Conservation (phyloP, 1,140 invertebrate genomes). For the Mya arenaria region DNA sequence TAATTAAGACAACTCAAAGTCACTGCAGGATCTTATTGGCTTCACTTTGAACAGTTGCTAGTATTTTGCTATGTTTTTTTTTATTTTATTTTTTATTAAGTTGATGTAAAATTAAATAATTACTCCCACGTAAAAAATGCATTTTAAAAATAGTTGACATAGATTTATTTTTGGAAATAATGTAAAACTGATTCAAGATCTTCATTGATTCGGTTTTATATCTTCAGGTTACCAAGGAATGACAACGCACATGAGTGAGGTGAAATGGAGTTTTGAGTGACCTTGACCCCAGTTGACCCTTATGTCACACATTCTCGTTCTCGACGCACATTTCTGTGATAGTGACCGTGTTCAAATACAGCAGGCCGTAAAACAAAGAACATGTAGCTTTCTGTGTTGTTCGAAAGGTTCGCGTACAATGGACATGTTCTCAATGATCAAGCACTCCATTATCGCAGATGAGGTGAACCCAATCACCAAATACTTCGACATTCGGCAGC, state of each 20-base stretch:
- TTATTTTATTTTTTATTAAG: too few relatives aligned
- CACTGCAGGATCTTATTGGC: too few relatives aligned
- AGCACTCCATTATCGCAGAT: slow-evolving; percentile 78
- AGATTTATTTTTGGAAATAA: too few relatives aligned
- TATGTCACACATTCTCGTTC: neutral
- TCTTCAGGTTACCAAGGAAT: neutral
- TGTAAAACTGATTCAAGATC: neutral
- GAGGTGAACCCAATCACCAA: slow-evolving; percentile 94
- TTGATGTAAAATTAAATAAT: too few relatives aligned
- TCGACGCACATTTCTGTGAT: neutral
- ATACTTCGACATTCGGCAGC: slow-evolving; percentile 94
- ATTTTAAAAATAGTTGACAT: too few relatives aligned
- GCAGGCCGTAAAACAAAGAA: slow-evolving; percentile 12
- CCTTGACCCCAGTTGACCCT: slow-evolving; percentile 6
- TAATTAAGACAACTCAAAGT: too few relatives aligned
- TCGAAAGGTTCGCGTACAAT: slow-evolving; percentile 63
- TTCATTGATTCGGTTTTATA: neutral
- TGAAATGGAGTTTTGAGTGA: neutral
- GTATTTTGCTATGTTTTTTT: too few relatives aligned
- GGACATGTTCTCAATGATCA: slow-evolving; percentile 82
- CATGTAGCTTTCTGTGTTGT: slow-evolving; percentile 48
- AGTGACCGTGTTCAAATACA: neutral
- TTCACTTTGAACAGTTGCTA: too few relatives aligned
- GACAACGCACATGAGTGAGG: neutral
- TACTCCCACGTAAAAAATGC: too few relatives aligned